Conservation (phyloP, 30 jellyfish, hydroid and myxozoan species). For the Pelagia noctiluca region DNA sequence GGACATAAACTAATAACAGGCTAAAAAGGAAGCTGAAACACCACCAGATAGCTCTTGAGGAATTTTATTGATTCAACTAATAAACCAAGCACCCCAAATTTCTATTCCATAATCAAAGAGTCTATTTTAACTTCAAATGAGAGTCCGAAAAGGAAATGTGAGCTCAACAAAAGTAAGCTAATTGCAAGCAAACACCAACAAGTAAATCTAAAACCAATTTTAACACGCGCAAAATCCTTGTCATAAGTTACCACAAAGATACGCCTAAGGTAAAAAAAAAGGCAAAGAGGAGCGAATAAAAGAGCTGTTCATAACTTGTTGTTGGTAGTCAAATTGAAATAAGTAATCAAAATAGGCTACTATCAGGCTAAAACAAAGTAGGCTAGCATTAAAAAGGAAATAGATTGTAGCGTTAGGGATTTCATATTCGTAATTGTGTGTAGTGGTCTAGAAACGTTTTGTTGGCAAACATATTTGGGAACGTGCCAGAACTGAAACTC, state of each 20-base stretch:
- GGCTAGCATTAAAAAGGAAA: background rate
- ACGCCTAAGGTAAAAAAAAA: too few species aligned
- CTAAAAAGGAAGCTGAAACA: too few species aligned
- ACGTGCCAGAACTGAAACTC: background rate
- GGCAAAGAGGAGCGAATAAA: too few species aligned
- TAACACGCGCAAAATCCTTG: conserved; percentile 25
- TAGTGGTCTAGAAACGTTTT: background rate
- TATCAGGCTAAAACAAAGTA: too few species aligned
- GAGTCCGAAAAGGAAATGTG: conserved; percentile 17
- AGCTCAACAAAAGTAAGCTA: conserved; percentile 1
- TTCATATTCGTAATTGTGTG: background rate
- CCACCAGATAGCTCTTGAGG: too few species aligned
- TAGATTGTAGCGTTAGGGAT: background rate
- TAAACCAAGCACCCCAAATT: conserved; percentile 48
- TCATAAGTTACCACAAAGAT: background rate
- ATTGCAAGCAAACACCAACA: conserved; percentile 42
- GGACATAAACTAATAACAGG: background rate
- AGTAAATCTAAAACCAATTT: conserved; percentile 21
- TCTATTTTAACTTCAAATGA: conserved; percentile 12
- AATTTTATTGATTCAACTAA: conserved; percentile 20
- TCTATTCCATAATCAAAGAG: conserved; percentile 18
- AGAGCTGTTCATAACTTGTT: background rate
- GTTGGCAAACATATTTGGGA: background rate
- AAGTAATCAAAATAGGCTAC: background rate
- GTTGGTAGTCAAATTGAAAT: background rate